Conservation (phyloP, 1,140 invertebrate species). For the Drosophila rhopaloa region DNA sequence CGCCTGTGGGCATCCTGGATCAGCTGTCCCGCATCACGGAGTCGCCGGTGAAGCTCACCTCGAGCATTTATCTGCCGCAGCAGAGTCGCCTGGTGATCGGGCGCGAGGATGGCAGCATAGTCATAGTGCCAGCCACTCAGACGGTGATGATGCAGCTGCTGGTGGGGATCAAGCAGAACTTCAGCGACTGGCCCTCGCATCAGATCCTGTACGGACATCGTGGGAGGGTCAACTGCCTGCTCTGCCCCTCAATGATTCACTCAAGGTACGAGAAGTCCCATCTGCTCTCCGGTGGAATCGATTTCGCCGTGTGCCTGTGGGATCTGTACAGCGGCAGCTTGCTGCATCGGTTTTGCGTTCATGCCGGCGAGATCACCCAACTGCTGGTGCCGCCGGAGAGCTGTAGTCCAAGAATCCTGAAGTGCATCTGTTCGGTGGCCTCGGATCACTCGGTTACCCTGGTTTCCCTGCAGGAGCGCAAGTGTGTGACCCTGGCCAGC, state of each 20-base stretch:
- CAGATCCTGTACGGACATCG: constrained; percentile 96
- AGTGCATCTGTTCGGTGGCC: constrained; percentile 98
- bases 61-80: constrained; percentile 96
- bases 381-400: constrained; percentile 96
- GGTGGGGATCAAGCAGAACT: constrained; percentile 95
- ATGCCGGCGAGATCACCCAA: constrained; percentile 96
- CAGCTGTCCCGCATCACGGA: constrained; percentile 91
- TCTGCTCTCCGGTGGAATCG: constrained; percentile 97
- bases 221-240: constrained; percentile 96
- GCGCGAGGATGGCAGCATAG: constrained; percentile 97
- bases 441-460: constrained; percentile 98
- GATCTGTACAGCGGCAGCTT: constrained; percentile 96
- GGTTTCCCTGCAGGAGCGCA: constrained; percentile 96
- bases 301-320: constrained; percentile 99
- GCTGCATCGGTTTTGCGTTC: constrained; percentile 98
- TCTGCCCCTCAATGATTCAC: constrained; percentile 97
- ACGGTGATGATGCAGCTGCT: constrained; percentile 97
- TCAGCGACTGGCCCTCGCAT: constrained; percentile 95
- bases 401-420: constrained; percentile 95
- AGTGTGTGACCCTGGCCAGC: constrained; percentile 97
- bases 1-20: constrained; percentile 95
- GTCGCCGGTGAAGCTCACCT: constrained; percentile 91
- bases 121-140: constrained; percentile 98
- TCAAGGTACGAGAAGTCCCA: constrained; percentile 96
- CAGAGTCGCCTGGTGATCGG: constrained; percentile 97